phyloP scores from a whole-genome alignment of 2,113 vertebrate species.

The Hyperopisus bebe region DNA sequence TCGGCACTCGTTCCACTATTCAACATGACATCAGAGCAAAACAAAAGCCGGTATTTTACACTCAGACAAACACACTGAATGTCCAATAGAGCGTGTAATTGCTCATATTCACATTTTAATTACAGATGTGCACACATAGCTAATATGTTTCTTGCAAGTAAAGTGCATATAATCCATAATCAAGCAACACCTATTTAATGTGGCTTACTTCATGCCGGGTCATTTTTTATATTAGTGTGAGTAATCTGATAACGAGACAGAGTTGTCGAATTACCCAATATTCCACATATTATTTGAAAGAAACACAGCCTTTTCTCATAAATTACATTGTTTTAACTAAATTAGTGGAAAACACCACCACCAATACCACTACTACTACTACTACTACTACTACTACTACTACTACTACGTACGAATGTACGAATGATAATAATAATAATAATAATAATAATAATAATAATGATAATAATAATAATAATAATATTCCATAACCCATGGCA shows the following conservation, averaged over 20 bases:
- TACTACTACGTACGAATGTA: too few species aligned
- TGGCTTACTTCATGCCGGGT: slow-evolving; percentile 1
- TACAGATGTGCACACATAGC: not conserved
- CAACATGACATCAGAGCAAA: not conserved
- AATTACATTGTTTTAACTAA: not conserved
- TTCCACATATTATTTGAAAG: not conserved
- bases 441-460: not conserved
- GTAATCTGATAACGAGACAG: not conserved
- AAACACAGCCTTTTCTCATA: not conserved
- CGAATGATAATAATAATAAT: not conserved
- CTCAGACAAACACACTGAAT: not conserved
- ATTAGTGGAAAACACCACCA: not conserved
- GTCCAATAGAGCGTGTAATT: not conserved
- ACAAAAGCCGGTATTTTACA: not conserved
- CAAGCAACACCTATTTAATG: slow-evolving; percentile 11
- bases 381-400: not conserved
- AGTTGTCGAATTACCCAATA: not conserved
- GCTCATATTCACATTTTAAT: not conserved
- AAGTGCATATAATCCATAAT: slow-evolving; percentile 8
- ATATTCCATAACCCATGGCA: too few species aligned
- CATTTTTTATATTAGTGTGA: not conserved
- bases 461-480: too few species aligned
- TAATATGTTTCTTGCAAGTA: slow-evolving; percentile 15
- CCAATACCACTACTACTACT: not conserved
- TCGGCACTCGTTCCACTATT: not conserved